These are phyloP conservation scores for Cirrhinus mrigala DNA, from an alignment of 2,797 vertebrate species.

Conservation along the genomic window DNA sequence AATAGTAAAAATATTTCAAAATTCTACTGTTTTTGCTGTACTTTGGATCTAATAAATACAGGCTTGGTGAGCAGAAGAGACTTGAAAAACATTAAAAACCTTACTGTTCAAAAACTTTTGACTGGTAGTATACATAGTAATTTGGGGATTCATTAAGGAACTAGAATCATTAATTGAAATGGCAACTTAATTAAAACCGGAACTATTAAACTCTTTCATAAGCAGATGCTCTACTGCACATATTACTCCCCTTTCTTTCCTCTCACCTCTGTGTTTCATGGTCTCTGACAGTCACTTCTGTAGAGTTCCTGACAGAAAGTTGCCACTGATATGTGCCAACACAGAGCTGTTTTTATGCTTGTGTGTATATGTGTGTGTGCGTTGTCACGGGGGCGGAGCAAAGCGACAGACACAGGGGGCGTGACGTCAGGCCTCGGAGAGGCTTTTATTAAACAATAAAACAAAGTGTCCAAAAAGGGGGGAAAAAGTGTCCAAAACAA, in stretches of 20 bases:
- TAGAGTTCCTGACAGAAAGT: slow-evolving; percentile 60
- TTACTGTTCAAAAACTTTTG: too few relatives aligned
- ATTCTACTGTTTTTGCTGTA: too few relatives aligned
- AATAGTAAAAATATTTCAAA: too few relatives aligned
- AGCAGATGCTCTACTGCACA: not conserved
- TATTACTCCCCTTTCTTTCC: not conserved
- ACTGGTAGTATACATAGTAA: not conserved
- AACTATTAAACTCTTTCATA: not conserved
- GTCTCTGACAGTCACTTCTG: slow-evolving; percentile 4
- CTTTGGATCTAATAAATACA: too few relatives aligned
- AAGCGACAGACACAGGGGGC: too few relatives aligned
- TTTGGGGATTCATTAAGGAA: not conserved
- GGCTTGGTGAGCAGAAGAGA: too few relatives aligned
- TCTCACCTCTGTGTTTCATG: slow-evolving; percentile 40
- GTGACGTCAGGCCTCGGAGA: too few relatives aligned
- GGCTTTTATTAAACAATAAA: too few relatives aligned
- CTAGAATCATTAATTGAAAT: not conserved
- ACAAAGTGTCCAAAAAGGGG: too few relatives aligned
- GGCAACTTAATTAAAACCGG: not conserved
- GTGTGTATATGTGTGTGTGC: not conserved
- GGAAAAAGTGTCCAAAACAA: too few relatives aligned
- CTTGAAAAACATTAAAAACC: too few relatives aligned
- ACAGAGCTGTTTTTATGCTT: not conserved
- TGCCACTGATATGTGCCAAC: slow-evolving; percentile 70
- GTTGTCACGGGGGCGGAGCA: too few relatives aligned